Conservation (phyloP, 1,140 invertebrate genomes). For the Drosophila setifemur region DNA sequence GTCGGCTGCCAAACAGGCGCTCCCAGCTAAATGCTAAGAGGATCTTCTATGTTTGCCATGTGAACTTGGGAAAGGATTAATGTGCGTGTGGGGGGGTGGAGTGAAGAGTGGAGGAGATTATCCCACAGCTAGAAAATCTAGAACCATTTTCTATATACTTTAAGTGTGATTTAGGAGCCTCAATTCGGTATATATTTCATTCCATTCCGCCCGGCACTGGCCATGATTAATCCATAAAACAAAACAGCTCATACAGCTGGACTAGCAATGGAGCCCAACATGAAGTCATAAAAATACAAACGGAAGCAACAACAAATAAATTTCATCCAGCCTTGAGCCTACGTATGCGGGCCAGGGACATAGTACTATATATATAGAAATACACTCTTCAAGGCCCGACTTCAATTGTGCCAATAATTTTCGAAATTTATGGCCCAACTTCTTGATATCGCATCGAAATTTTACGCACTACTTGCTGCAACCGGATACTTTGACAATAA, state of each 20-base stretch:
- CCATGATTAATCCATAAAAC: slow-evolving; percentile 1
- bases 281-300: slow-evolving; percentile 56
- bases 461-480: slow-evolving; percentile 78
- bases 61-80: slow-evolving; percentile 22
- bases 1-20: background rate
- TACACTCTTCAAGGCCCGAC: slow-evolving; percentile 32
- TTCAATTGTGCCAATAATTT: slow-evolving; percentile 77
- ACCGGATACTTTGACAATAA: slow-evolving; percentile 53
- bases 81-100: no score
- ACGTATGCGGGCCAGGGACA: slow-evolving; percentile 56
- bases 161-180: no score
- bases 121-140: background rate
- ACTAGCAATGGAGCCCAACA: slow-evolving; percentile 5
- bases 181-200: no score
- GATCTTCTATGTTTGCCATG: slow-evolving; percentile 15
- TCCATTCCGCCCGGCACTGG: background rate
- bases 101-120: background rate
- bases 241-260: background rate
- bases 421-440: slow-evolving; percentile 71
- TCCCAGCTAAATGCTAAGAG: background rate
- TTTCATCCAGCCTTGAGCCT: slow-evolving; percentile 53
- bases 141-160: no score
- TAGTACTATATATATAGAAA: slow-evolving; percentile 1
- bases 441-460: slow-evolving; percentile 76
- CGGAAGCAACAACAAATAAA: background rate